These are phyloP conservation scores for Orcinus orca DNA, from an alignment of 2,113 vertebrate genomes.

Conservation along the genomic window DNA sequence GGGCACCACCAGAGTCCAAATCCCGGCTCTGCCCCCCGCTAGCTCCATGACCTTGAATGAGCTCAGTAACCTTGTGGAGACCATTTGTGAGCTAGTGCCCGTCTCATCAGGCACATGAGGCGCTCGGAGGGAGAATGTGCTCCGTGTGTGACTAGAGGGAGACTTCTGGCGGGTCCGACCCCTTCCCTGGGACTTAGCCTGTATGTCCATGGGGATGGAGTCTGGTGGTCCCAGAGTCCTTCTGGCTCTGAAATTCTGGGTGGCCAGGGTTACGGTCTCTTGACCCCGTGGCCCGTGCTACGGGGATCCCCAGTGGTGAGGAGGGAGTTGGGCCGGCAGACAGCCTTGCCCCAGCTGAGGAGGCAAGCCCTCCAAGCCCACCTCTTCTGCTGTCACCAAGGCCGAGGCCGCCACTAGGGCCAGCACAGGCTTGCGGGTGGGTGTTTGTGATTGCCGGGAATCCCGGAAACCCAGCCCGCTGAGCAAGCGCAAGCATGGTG, in stretches of 20 bases:
- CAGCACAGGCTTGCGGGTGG: not conserved
- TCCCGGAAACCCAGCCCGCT: conserved; percentile 50
- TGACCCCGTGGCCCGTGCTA: not conserved
- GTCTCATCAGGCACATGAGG: not conserved
- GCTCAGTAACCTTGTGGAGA: not conserved
- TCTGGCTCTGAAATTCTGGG: not conserved
- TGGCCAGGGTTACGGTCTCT: not conserved
- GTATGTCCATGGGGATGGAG: not conserved
- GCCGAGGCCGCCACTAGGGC: not conserved
- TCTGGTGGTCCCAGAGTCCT: not conserved
- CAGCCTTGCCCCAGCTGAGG: not conserved
- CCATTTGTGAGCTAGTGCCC: not conserved
- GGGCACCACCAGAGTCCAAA: not conserved
- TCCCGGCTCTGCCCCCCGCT: not conserved
- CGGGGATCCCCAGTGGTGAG: not conserved
- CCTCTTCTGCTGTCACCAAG: not conserved
- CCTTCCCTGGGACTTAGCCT: not conserved
- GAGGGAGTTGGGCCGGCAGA: not conserved
- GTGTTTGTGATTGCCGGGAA: not conserved
- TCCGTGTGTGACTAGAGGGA: not conserved
- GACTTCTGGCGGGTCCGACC: not conserved
- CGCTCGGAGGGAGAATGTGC: not conserved
- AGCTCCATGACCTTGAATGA: not conserved
- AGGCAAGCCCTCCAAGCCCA: not conserved
- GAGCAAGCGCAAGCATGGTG: not conserved